Base-by-base conservation (phyloP, 2,113 vertebrate genomes). In the Crotalus helleri region DNA sequence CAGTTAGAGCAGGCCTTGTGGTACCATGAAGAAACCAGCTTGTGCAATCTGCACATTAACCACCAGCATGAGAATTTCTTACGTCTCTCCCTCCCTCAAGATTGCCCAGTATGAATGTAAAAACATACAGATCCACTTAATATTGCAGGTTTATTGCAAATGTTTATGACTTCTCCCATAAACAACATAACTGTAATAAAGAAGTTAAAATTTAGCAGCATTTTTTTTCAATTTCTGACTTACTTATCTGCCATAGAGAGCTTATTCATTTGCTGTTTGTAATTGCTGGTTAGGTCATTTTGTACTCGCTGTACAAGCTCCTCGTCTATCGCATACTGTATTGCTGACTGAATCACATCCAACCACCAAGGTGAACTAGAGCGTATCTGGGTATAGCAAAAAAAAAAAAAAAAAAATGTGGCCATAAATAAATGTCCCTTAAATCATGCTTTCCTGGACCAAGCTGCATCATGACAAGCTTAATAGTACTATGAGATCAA, bases 211-310 rank as follows among this genome's bases (percentile, higher is more conserved):
- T 81, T 81, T 44, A 81, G 17, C 33, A 81, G 17, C 19, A 81
- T 81, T 81, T 85, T 95, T 95, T 90, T 95, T 17, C 26, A 94
- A 29, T 64, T 93, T 64, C 92, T 94, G 74, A 89, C 98, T 98
- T 98, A 99, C 99, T 99, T 99, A 95, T 99, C 99, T 95, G 98
- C 98, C 98, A 99, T 99, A 94, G 98, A 99, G 81, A 99, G 96
- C 95, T 98, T 99, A 97, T 96, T 97, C 11, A 96, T 97, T 95
- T 99, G 98, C 93, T 99, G 99, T 93, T 99, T 99, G 96, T 99
- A 99, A 97, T 98, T 99, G 97, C 97, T 97, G 0, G 98, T 98
- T 94, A 99, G 97, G 97, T 99, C 99, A 0, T 99, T 99, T 95
- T 98, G 98, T 86, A 99, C 98, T 26, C 99, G 98, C 5, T 98